phyloP scores from a whole-genome alignment of 1,140 invertebrate genomes.

The Drosophila bipectinata region DNA sequence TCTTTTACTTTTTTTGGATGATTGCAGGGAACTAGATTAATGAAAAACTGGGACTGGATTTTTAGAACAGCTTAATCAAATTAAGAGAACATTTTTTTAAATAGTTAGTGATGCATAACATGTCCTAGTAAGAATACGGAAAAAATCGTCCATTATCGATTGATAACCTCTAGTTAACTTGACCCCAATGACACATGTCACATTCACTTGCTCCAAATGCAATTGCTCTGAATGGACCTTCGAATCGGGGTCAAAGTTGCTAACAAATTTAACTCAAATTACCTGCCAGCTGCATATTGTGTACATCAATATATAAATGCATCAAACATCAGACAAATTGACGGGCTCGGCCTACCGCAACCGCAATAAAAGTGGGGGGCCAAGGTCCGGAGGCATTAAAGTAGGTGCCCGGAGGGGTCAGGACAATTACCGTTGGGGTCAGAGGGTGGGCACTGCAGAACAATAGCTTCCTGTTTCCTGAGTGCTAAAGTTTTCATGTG shows the following conservation, averaged over 20 bases:
- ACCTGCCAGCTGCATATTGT: conserved; percentile 40
- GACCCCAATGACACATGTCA: conserved; percentile 26
- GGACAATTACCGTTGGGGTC: conserved; percentile 56
- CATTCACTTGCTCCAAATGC: conserved; percentile 23
- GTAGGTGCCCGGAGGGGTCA: conserved; percentile 2
- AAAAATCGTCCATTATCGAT: background rate
- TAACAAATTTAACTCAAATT: conserved; percentile 46
- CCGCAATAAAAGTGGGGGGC: conserved; percentile 25
- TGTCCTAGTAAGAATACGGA: background rate
- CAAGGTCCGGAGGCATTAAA: conserved; percentile 2
- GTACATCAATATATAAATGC: conserved; percentile 19
- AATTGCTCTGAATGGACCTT: background rate
- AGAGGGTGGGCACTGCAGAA: conserved; percentile 50
- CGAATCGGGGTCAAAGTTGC: conserved; percentile 42
- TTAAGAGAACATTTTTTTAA: no score
- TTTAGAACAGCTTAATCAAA: background rate
- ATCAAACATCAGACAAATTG: conserved; percentile 55
- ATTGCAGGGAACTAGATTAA: background rate
- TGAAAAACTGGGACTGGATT: background rate
- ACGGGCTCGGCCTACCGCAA: conserved; percentile 40
- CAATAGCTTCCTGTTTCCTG: conserved; percentile 67
- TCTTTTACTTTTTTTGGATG: background rate
- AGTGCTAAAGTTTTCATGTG: conserved; percentile 65
- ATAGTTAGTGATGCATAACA: no score
- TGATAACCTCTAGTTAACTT: conserved; percentile 19